A percentile compares a stretch with the other conserved stretches of the same genome.
phyloP scores from a whole-genome alignment of 2,888 invertebrate species.

The Coleophora flavipennella region DNA sequence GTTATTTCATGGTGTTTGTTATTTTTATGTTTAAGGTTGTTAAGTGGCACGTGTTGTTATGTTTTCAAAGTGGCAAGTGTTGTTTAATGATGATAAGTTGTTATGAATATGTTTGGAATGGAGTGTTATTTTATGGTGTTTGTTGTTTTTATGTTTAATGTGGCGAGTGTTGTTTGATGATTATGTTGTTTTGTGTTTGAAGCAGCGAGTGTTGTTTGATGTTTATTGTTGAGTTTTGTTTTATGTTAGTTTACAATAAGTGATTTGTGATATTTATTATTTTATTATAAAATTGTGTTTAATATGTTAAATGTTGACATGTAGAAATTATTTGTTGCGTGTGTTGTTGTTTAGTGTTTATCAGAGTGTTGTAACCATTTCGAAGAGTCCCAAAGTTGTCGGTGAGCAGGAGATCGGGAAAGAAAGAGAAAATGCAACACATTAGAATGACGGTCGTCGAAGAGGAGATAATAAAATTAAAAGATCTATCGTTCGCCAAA shows the following conservation, averaged over 20 bases:
- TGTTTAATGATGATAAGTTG: too few species aligned
- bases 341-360: not conserved
- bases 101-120: too few species aligned
- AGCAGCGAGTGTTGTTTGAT: not conserved
- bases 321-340: not conserved
- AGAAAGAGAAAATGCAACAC: conserved; percentile 72
- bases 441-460: conserved; percentile 53
- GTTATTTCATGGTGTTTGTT: not conserved
- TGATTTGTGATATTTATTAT: not conserved
- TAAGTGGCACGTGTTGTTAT: too few species aligned
- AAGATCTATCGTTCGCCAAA: conserved; percentile 46
- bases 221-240: not conserved
- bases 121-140: not conserved
- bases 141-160: not conserved
- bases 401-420: conserved; percentile 45
- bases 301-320: too few species aligned
- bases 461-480: conserved; percentile 17
- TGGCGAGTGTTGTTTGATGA: not conserved
- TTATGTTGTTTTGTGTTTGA: not conserved
- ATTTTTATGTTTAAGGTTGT: not conserved
- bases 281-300: too few species aligned
- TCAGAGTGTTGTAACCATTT: conserved; percentile 2
- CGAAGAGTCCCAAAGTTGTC: conserved; percentile 14
- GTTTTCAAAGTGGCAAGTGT: too few species aligned
- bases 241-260: not conserved